Evolutionary conservation across 2,113 vertebrate genomes (phyloP).

Genomic region (Labeo rohita): DNA sequence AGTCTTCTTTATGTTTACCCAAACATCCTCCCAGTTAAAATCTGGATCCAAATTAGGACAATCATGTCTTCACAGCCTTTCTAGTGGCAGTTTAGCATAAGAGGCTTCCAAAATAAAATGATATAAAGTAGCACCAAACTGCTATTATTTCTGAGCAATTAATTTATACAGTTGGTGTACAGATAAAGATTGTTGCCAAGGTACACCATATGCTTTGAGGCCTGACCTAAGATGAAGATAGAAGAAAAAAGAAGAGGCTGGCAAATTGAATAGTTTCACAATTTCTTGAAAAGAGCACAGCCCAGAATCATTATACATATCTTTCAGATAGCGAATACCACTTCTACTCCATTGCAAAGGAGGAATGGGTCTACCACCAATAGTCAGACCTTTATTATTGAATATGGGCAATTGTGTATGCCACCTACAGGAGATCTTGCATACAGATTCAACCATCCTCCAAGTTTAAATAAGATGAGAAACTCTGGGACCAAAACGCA

Average conservation of each 20-base stretch:
- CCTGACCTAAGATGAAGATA: background rate
- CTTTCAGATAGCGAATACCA: too few species aligned
- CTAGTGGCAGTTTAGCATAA: background rate
- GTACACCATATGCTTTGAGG: background rate
- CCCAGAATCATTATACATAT: too few species aligned
- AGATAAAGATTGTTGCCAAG: background rate
- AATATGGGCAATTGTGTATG: background rate
- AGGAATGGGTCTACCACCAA: slow-evolving; percentile 1
- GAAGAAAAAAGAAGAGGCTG: background rate
- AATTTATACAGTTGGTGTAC: background rate
- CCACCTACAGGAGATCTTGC: background rate
- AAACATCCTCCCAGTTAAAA: too few species aligned
- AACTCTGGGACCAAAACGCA: background rate
- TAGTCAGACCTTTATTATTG: background rate
- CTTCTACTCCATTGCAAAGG: background rate
- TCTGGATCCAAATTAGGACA: too few species aligned
- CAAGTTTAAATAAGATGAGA: too few species aligned
- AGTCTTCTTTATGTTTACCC: too few species aligned
- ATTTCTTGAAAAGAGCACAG: too few species aligned
- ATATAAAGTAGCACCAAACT: too few species aligned
- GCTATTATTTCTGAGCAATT: background rate
- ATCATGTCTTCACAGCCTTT: too few species aligned
- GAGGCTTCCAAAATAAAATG: background rate
- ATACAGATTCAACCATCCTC: background rate
- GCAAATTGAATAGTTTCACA: too few species aligned